phyloP scores from a whole-genome alignment of 37 sponge, comb jelly and placozoan genomes.

The Oopsacas minuta region DNA sequence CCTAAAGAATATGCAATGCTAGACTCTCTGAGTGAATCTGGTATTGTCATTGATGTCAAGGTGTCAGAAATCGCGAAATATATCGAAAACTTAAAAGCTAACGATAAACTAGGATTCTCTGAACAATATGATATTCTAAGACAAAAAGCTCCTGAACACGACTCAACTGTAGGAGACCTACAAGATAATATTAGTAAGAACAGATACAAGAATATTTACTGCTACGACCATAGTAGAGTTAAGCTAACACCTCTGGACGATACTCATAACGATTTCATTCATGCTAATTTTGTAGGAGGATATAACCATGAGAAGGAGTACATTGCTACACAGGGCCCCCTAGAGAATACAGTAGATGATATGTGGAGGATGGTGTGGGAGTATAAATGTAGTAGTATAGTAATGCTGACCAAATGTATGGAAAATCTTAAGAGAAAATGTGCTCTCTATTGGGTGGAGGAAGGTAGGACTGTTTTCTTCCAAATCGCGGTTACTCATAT shows the following conservation, averaged over 20 bases:
- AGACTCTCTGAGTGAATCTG: background rate
- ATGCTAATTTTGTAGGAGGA: constrained; percentile 54
- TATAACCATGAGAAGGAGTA: constrained; percentile 57
- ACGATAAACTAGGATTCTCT: background rate
- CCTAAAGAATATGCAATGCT: background rate
- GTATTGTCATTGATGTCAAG: background rate
- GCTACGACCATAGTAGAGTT: constrained; percentile 47
- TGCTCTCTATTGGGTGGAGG: constrained; percentile 4
- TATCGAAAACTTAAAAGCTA: background rate
- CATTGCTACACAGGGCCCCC: constrained; percentile 79
- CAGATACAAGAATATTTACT: constrained; percentile 56
- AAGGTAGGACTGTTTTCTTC: background rate
- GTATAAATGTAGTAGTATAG: constrained; percentile 34
- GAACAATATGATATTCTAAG: background rate
- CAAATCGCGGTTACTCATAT: background rate
- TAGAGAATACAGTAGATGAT: constrained; percentile 59
- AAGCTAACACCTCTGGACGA: constrained; percentile 31
- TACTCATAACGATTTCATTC: constrained; percentile 43
- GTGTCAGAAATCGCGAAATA: background rate
- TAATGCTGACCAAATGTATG: constrained; percentile 58
- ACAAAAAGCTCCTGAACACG: background rate
- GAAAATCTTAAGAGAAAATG: constrained; percentile 1
- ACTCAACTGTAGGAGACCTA: constrained; percentile 2
- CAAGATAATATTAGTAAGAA: constrained; percentile 55
- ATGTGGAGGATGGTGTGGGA: constrained; percentile 85